Evolutionary conservation across 2,113 vertebrate genomes (phyloP), one percentile per base, ranked within the genome.

Genomic region (Stictonetta naevosa): DNA sequence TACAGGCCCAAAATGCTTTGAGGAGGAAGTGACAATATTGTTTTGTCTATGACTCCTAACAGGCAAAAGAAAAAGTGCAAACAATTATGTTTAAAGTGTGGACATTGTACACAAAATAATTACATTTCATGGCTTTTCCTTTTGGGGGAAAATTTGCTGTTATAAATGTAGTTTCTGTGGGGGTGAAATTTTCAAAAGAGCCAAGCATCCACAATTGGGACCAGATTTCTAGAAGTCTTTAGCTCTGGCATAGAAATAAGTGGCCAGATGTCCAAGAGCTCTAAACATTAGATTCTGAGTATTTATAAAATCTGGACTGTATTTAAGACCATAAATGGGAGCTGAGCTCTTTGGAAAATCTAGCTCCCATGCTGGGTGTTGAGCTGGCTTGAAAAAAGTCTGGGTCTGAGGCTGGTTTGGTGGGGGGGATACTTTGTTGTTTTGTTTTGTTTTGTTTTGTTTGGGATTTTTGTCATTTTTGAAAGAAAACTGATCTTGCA

Each of bases 201-300:
- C 55, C 75, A 83, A 93, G 55, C 33, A 26, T 74, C 60, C 63
- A 85, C 90, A 91, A 93, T 42, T 88, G 92, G 82, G 92, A 95
- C 63, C 78, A 96, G 87, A 95, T 90, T 97, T 96, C 90, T 91
- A 93, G 90, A 87, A 94, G 84, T 63, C 44, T 94, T 94, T 72
- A 83, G 55, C 22, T 93, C 78, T 95, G 94, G 87, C 92, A 71
- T 66, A 85, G 82, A 96, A 96, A 83, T 95, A 83, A 83, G 59
- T 90, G 75, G 50, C 94, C 94, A 97, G 93, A 97, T 95, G 93
- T 97, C 96, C 91, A 88, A 94, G 50, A 74, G 55, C 63, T 93
- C 73, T 92, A 59, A 93, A 88, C 78, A 83, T 81, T 83, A 77
- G 78, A 83, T 80, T 93, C 60, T 91, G 55, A 91, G 20, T 64